A percentile compares a stretch with the other conserved stretches of the same genome.
These are phyloP conservation scores for Aurelia sp. DNA, from an alignment of 30 jellyfish, hydroid and myxozoan species.

Conservation along the genomic window DNA sequence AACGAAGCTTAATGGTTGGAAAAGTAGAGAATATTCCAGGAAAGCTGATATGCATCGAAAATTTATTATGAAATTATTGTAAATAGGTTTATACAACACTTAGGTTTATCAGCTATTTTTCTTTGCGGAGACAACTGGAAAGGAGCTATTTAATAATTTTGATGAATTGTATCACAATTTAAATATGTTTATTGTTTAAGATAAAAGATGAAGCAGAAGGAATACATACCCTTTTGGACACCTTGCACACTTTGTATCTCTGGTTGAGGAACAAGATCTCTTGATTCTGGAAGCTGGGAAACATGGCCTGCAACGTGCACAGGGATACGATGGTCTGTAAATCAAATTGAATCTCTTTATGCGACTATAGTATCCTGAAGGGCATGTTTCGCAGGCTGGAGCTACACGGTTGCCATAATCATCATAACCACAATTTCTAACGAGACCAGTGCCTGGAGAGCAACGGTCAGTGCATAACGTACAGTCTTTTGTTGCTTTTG, in stretches of 20 bases:
- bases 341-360: neutral
- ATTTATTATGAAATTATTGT: no score
- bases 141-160: no score
- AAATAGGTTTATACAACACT: no score
- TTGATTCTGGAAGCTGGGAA: slow-evolving; percentile 37
- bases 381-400: slow-evolving; percentile 41
- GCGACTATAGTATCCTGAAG: slow-evolving; percentile 37
- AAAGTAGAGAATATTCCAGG: no score
- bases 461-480: slow-evolving; percentile 37
- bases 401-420: slow-evolving; percentile 26
- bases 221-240: slow-evolving; percentile 62
- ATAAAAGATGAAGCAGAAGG: no score
- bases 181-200: no score
- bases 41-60: no score
- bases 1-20: no score
- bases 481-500: slow-evolving; percentile 40
- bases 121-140: no score
- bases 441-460: slow-evolving; percentile 36
- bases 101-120: no score
- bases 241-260: slow-evolving; percentile 36
- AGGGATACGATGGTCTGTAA: slow-evolving; percentile 30
- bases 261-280: slow-evolving; percentile 14
- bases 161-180: no score
- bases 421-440: slow-evolving; percentile 46
- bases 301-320: slow-evolving; percentile 40